Percentiles rank a stretch among this genome's conserved stretches.
These are phyloP conservation scores for Dasypus novemcinctus DNA, from an alignment of 2,113 vertebrate species.

Conservation along the genomic window DNA sequence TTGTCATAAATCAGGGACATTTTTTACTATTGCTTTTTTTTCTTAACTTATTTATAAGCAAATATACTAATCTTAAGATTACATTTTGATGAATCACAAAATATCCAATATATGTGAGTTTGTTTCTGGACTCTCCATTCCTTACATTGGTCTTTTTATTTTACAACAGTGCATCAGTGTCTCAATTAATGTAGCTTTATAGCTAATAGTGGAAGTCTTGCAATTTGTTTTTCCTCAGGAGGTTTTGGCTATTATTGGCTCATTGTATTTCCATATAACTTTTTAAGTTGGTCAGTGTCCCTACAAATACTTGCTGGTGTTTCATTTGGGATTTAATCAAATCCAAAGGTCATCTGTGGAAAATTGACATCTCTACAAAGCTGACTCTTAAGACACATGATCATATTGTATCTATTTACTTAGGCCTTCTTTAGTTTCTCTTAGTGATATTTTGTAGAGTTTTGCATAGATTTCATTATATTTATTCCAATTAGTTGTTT, in stretches of 20 bases:
- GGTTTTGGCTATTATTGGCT: background rate
- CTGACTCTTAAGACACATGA: background rate
- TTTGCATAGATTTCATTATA: background rate
- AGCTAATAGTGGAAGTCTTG: background rate
- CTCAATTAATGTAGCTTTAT: background rate
- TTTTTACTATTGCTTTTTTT: too few species aligned
- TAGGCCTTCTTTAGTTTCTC: background rate
- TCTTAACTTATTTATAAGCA: too few species aligned
- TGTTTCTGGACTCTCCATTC: background rate
- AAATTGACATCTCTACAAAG: background rate
- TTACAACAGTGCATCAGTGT: background rate
- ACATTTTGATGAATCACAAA: too few species aligned
- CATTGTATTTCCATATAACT: background rate
- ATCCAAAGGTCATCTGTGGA: background rate
- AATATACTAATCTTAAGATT: too few species aligned
- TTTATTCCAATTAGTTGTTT: background rate
- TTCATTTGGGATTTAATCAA: constrained; percentile 1
- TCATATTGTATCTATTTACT: background rate
- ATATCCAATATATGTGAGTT: too few species aligned
- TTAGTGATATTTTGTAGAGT: background rate
- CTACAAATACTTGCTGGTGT: background rate
- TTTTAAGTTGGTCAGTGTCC: background rate
- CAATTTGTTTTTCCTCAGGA: background rate
- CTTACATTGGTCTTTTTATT: background rate
- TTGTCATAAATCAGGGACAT: too few species aligned